Conservation (phyloP, 2,888 invertebrate species). For the Temnothorax unifasciatus region DNA sequence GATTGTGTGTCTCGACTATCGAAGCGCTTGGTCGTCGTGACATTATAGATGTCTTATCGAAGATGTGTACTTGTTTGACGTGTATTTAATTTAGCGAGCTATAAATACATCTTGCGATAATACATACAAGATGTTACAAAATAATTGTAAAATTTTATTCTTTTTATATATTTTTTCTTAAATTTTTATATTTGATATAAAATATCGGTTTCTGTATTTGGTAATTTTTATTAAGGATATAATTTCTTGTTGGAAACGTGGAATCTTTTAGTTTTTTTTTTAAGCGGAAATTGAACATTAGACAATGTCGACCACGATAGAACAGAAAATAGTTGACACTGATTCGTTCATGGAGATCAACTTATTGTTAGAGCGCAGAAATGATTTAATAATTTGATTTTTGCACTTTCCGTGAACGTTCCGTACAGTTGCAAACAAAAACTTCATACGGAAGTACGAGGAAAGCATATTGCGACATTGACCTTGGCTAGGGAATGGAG, state of each 20-base stretch:
- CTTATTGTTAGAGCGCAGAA: neutral
- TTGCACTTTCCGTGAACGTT: neutral
- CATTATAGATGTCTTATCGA: neutral
- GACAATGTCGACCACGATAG: neutral
- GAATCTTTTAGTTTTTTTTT: neutral
- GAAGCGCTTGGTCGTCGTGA: neutral
- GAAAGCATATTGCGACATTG: neutral
- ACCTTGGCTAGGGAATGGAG: neutral
- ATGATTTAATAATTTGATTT: neutral
- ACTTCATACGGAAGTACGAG: too few species aligned
- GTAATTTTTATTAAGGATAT: neutral
- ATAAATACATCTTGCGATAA: neutral
- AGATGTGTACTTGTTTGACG: neutral
- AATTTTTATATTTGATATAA: neutral
- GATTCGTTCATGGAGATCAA: neutral
- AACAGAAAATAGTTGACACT: neutral
- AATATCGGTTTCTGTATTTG: neutral
- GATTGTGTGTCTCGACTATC: neutral
- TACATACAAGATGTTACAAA: neutral
- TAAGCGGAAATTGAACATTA: neutral
- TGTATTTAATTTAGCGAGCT: neutral
- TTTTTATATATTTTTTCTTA: neutral
- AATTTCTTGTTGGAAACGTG: neutral
- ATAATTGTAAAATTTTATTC: neutral
- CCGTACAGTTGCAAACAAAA: neutral